Evolutionary conservation across 2,888 invertebrate genomes (phyloP), one percentile per base, ranked within the genome.

Genomic region (Ophraella communa): DNA sequence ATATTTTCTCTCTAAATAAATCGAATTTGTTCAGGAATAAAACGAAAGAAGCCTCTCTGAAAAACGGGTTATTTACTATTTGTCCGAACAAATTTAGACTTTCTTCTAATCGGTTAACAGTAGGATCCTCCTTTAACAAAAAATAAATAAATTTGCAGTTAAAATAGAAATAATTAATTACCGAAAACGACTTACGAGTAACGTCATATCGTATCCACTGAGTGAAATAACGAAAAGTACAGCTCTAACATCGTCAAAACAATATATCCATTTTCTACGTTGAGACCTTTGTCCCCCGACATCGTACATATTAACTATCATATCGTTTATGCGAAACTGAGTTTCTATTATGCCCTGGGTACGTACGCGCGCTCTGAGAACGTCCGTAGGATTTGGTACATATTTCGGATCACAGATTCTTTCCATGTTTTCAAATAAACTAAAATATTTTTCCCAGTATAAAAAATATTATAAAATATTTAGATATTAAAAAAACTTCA

Each of bases 291-390:
- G 89, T 57, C 88, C 89, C 21, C 88, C 88, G 27, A 88, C 88
- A 79, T 88, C 88, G 75, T 87, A 88, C 87, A 89, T 87, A 73
- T 87, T 86, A 51, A 78, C 82, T 62, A 87, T 84, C 69, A 86
- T 83, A 74, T 87, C 86, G 67, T 86, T 85, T 57, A 88, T 85
- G 64, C 85, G 84, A 76, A 89, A 89, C 76, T 88, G 87, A 1
- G 88, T 89, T 77, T 89, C 89, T 67, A 88, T 87, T 57, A 89
- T 86, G 14, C 88, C 88, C 70, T 87, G 87, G n/a, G 89, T 89
- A 45, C 89, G 81, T 1, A 88, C 88, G 58, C 88, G 79, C 0
- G 88, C 88, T 68, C 88, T 77, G 58, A 89, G 77, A 2, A 89
- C 88, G 78, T 89, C 89, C 1, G 87, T 86, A 0, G 88, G 84